Base-by-base conservation (phyloP, 2,113 vertebrate species). In the Nyctibius bracteatus region DNA sequence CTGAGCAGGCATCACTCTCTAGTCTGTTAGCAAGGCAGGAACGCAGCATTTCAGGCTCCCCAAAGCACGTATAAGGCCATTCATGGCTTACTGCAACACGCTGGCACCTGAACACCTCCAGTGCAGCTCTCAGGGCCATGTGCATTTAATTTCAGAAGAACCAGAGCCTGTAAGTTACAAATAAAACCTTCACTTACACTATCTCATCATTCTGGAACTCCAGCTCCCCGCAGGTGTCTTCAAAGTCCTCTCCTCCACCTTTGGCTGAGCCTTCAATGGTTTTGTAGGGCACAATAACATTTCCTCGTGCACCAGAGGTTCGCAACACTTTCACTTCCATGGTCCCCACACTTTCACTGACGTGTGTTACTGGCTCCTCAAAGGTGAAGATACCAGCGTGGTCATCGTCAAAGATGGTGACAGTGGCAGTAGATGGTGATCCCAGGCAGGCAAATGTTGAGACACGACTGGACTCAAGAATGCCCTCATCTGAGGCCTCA, bases 181-280 rank as follows among this genome's bases (percentile, higher is more conserved):
- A 81, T 41, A 57, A 90, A 61, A 63, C 22, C 58, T 68, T 79
- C 96, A 99, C 99, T 99, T 98, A 99, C 99, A 98, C 97, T 96
- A 99, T 99, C 95, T 99, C 99, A 24, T 99, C 99, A 0, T 99
- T 99, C 96, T 99, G 98, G 97, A 99, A 99, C 96, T 99, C 99
- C 77, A 99, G 98, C 91, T 99, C 98, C 71, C 99, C 99, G 0
- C 98, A 98, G 6, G 99, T 99, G 94, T 99, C 99, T 92, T 99
- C 99, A 28, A 99, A 99, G 97, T 99, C 99, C 90, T 99, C 99
- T 12, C 99, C 99, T n/a, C 99, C 99, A 10, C 99, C 99, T 98
- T 98, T 99, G 24, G 99, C 99, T 0, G 99, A 98, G 49, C 99
- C 99, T 96, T 99, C 98, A 1, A 97, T 87, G 74, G 99, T 99